phyloP scores from a whole-genome alignment of 2,888 invertebrate genomes.

The Nebria brevicollis region DNA sequence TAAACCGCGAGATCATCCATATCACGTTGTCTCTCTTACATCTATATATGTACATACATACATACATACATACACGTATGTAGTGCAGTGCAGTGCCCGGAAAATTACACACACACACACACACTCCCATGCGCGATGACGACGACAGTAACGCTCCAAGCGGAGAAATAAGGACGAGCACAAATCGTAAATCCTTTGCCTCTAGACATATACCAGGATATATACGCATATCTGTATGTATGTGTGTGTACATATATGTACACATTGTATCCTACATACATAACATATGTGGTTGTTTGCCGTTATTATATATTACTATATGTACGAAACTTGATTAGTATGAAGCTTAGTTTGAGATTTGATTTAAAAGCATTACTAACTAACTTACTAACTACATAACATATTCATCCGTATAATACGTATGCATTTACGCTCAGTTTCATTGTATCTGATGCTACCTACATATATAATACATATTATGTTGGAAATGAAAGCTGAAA shows the following conservation, averaged over 20 bases:
- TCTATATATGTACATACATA: background rate
- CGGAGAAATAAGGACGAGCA: background rate
- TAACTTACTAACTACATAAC: background rate
- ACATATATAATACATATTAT: constrained; percentile 10
- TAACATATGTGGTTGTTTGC: background rate
- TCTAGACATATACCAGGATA: background rate
- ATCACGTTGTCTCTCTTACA: constrained; percentile 4
- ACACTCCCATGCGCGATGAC: background rate
- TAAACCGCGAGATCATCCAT: background rate
- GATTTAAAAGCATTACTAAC: background rate
- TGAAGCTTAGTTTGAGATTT: background rate
- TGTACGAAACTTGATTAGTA: background rate
- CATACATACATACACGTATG: background rate
- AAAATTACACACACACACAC: background rate
- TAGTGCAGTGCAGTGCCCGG: background rate
- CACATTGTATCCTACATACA: background rate
- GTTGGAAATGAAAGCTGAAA: background rate
- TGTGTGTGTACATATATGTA: constrained; percentile 8
- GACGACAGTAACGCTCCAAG: background rate
- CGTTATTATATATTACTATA: background rate
- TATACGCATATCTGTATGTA: constrained; percentile 10
- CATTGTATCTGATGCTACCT: background rate
- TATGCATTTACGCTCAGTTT: background rate
- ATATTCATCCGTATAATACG: constrained; percentile 13
- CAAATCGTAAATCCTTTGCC: background rate